Base-by-base conservation (phyloP, 2,797 vertebrate genomes). In the Brachyalestes nurse region DNA sequence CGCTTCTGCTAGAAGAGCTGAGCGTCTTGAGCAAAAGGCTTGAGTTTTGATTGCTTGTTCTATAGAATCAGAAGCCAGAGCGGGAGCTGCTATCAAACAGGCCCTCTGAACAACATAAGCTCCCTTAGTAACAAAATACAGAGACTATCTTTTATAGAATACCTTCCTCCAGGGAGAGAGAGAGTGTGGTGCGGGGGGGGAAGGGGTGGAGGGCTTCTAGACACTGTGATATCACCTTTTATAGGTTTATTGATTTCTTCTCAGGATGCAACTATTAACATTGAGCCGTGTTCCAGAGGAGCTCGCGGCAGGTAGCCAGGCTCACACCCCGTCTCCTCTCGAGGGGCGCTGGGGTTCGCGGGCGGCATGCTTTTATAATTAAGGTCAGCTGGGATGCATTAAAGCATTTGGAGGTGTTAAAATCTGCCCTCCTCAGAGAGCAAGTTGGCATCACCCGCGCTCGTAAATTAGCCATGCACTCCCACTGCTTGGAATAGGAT, bases 311-410 rank as follows among this genome's bases (percentile, higher is more conserved):
- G 93, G 92, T 94, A 94, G 76, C 78, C 86, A 85, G 86, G 84
- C 91, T 91, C 90, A 87, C 88, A 88, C 87, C 89, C 89, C 75
- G 38, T 84, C 90, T 75, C 55, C 79, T 84, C 83, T 82, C 88
- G 51, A 60, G 71, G 86, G 89, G 90, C 86, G 85, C 77, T 81
- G 88, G 88, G 91, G 57, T 90, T 91, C 89, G 88, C 88, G 69
- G 79, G 80, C 76, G 58, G 83, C 83, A 92, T 93, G 92, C 91
- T 94, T 93, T 94, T 94, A 94, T 94, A 95, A 95, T 95, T 94
- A 95, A 94, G 93, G 94, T 95, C 94, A 95, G 91, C 91, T 93
- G 94, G 94, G 94, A 95, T 92, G 90, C 92, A 95, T 95, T 95
- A 94, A 93, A 91, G 91, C 93, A 93, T 95, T 94, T 92, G 91